Percentiles rank a stretch among this genome's conserved stretches.
These are phyloP conservation scores for Syrphus vitripennis DNA, from an alignment of 2,888 invertebrate species.

Conservation along the genomic window DNA sequence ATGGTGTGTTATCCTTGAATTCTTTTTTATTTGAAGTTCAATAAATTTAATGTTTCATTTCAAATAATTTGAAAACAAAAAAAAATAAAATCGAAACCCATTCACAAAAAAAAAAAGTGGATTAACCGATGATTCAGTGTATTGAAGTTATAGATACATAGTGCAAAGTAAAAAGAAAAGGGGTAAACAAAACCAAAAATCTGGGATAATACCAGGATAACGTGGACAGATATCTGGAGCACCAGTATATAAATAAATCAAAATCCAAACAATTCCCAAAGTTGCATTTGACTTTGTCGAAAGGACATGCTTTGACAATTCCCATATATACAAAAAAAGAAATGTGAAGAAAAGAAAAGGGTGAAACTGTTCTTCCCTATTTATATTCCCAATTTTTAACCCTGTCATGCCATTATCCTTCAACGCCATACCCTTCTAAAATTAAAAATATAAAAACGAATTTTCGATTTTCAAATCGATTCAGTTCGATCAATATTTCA, in stretches of 20 bases:
- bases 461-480: constrained; percentile 70
- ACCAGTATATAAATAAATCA: constrained; percentile 80
- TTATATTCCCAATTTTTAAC: constrained; percentile 54
- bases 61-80: background rate
- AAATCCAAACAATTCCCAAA: constrained; percentile 80
- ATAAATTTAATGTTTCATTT: constrained; percentile 48
- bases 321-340: constrained; percentile 2
- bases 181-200: constrained; percentile 79
- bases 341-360: constrained; percentile 11
- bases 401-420: constrained; percentile 67
- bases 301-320: constrained; percentile 69
- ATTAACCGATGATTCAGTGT: constrained; percentile 44
- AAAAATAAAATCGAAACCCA: background rate
- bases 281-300: constrained; percentile 81
- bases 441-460: constrained; percentile 49
- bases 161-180: constrained; percentile 57
- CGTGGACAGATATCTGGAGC: constrained; percentile 75
- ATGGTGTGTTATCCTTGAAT: constrained; percentile 39
- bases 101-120: constrained; percentile 21
- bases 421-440: constrained; percentile 64
- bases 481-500: constrained; percentile 68
- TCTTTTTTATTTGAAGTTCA: constrained; percentile 4
- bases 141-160: background rate
- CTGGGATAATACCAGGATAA: constrained; percentile 80
- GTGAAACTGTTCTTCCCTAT: constrained; percentile 41